Percentiles rank a stretch among this genome's conserved stretches.
Conservation (phyloP, 2,797 vertebrate species). For the Buceros bicornis region DNA sequence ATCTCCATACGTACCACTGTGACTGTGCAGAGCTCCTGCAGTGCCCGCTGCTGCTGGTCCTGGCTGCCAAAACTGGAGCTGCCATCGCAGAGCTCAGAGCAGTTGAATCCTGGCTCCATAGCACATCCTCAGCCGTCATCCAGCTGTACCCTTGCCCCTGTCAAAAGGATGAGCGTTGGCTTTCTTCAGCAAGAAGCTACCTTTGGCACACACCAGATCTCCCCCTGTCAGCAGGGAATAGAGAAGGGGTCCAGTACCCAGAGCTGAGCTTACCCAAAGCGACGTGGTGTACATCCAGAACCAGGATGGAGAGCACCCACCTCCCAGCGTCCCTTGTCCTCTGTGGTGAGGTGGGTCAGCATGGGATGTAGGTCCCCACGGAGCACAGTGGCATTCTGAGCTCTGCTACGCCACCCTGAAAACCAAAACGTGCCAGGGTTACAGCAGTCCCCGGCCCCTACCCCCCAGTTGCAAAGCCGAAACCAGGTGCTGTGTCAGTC, state of each 20-base stretch:
- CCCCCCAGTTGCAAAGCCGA: neutral
- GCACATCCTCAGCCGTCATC: conserved; percentile 65
- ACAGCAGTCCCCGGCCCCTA: fast-evolving
- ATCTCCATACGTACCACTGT: conserved; percentile 80
- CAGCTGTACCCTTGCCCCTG: conserved; percentile 16
- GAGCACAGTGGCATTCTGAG: neutral
- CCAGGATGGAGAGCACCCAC: neutral
- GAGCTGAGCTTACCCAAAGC: conserved; percentile 3
- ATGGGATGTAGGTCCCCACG: fast-evolving
- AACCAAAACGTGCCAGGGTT: neutral
- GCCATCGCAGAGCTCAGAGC: conserved; percentile 88
- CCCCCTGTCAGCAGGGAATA: fast-evolving
- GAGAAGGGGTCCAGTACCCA: neutral
- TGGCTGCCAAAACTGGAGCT: conserved; percentile 81
- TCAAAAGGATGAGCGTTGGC: fast-evolving
- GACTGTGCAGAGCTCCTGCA: conserved; percentile 89
- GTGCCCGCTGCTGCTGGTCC: conserved; percentile 79
- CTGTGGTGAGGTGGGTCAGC: neutral
- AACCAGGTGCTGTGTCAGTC: fast-evolving
- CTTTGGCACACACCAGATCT: neutral
- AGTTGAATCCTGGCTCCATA: conserved; percentile 93
- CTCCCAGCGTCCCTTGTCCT: neutral
- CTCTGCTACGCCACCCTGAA: neutral
- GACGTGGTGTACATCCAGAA: neutral
- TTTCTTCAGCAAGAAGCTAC: neutral